These are phyloP conservation scores for Leuciscus waleckii DNA, from an alignment of 2,797 vertebrate species.

Conservation along the genomic window DNA sequence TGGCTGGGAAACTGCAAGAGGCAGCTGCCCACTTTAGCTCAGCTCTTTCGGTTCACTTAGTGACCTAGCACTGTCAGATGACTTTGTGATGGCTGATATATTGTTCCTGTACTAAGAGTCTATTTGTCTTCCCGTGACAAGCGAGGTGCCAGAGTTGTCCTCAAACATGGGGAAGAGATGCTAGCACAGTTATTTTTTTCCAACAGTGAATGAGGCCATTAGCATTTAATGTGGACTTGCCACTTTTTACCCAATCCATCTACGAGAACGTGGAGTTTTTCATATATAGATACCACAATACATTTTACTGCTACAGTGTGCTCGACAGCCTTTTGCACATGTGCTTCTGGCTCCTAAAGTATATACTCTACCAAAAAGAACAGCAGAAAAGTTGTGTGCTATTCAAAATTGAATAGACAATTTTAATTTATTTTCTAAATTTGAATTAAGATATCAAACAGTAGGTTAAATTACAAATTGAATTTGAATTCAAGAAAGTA, in stretches of 20 bases:
- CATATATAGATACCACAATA: neutral
- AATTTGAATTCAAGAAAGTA: neutral
- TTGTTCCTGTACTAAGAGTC: slow-evolving; percentile 50
- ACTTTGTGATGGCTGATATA: slow-evolving; percentile 39
- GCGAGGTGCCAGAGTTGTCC: slow-evolving; percentile 42
- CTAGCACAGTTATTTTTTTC: slow-evolving; percentile 27
- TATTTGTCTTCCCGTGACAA: slow-evolving; percentile 57
- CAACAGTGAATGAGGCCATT: slow-evolving; percentile 36
- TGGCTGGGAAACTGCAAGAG: slow-evolving; percentile 35
- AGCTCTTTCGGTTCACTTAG: slow-evolving; percentile 43
- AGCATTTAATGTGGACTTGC: slow-evolving; percentile 43
- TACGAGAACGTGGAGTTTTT: neutral
- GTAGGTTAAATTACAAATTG: neutral
- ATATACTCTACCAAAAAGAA: neutral
- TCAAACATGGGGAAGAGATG: slow-evolving; percentile 31
- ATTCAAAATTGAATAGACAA: neutral
- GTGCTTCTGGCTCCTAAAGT: neutral
- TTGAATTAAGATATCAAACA: neutral
- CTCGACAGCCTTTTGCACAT: neutral
- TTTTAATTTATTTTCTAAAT: neutral
- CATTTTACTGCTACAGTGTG: neutral
- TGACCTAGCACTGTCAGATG: slow-evolving; percentile 55
- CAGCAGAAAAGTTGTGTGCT: neutral
- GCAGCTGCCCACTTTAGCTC: slow-evolving; percentile 47
- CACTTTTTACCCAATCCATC: slow-evolving; percentile 21